phyloP scores from a whole-genome alignment of 23 tunicate species.

The Ascidia mentula region DNA sequence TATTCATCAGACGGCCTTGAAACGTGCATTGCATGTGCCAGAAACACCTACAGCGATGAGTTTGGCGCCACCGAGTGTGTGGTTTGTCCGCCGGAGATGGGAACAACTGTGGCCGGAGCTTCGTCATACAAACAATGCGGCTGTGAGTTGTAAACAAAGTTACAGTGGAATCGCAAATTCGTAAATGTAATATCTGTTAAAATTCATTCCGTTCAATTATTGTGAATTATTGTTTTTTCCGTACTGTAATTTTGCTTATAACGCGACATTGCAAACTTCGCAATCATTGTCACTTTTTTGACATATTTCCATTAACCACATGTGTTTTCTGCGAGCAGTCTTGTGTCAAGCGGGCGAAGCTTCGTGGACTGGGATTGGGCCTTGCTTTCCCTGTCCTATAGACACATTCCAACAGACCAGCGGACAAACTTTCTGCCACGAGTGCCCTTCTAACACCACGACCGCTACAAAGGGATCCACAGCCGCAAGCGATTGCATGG shows the following conservation, averaged over 20 bases:
- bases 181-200: too few species aligned
- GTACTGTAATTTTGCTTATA: too few species aligned
- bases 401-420: constrained; percentile 39
- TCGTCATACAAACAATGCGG: constrained; percentile 50
- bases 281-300: too few species aligned
- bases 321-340: too few species aligned
- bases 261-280: too few species aligned
- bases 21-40: constrained; percentile 60
- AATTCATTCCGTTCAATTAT: too few species aligned
- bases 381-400: constrained; percentile 82
- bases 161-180: too few species aligned
- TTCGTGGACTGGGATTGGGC: constrained; percentile 62
- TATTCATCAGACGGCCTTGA: constrained; percentile 69
- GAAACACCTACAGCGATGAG: constrained; percentile 40
- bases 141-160: constrained; percentile 43
- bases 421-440: constrained; percentile 55
- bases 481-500: constrained; percentile 27
- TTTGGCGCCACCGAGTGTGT: constrained; percentile 64
- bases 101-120: constrained; percentile 65
- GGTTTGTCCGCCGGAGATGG: constrained; percentile 62
- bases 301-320: too few species aligned
- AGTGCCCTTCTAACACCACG: constrained; percentile 31
- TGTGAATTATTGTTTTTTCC: too few species aligned
- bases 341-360: constrained; percentile 67
- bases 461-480: constrained; percentile 44